Evolutionary conservation across 64 coral and sea anemone genomes (phyloP), one percentile per base, ranked within the genome.

Genomic region (Trachythela sp.): DNA sequence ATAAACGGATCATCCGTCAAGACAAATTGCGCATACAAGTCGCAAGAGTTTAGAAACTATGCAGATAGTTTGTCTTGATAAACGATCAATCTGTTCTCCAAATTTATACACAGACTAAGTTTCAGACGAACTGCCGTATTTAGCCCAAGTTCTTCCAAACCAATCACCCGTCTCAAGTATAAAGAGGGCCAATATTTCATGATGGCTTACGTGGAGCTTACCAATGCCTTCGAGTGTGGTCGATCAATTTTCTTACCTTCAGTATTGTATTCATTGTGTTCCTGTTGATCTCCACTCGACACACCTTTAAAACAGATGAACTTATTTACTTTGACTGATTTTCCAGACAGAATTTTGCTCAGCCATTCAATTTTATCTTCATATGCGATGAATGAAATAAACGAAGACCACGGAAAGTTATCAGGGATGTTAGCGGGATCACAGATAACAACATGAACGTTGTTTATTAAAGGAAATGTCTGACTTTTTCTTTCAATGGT

Each of bases 361-460:
- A 80, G 37, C 75, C 75, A 80, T 35, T 80, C 75, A 9, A 4
- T 13, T 10, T 39, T 80, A 80, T 80, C 75, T 80, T 80, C 75
- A 80, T 34, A 36, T 0, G 0, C 9, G 33, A 80, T 39, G 18
- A 80, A 37, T 9, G 75, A 80, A 80, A 30, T 10, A 39, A 80
- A 80, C 2, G 13, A 37, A 39, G 75, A 80, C 75, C 75, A 80
- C 31, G 75, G 75, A 38, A 80, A 80, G 20, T 37, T 35, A 35
- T 39, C 75, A 80, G 75, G 37, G 30, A 80, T 39, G 30, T 80
- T 37, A 36, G 37, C 30, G 35, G 37, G 33, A 80, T 80, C 75
- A 35, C 31, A 35, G 20, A 80, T 80, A 30, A 80, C 37, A 35
- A 80, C 75, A 80, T 80, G 75, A 38, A 2, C 33, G 15, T 80